A percentile compares a stretch with the other conserved stretches of the same genome.
Evolutionary conservation across 1,140 invertebrate genomes (phyloP).

Genomic region (Danaus plexippus): DNA sequence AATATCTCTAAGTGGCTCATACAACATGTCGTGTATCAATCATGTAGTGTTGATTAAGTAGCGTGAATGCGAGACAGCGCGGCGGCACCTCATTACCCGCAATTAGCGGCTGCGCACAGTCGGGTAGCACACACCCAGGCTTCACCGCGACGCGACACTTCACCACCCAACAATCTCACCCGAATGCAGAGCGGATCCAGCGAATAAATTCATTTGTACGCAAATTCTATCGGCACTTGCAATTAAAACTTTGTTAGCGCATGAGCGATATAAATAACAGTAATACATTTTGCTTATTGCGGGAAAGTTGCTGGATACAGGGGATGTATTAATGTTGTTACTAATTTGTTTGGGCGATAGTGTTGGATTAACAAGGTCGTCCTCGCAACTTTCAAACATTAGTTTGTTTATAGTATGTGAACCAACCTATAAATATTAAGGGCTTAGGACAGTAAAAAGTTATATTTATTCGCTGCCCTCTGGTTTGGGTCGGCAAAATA

Average conservation of each 20-base stretch:
- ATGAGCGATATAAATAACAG: conserved; percentile 69
- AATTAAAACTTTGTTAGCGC: conserved; percentile 71
- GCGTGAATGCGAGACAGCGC: conserved; percentile 13
- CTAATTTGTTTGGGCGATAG: conserved; percentile 63
- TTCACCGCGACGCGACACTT: conserved; percentile 14
- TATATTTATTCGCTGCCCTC: conserved; percentile 2
- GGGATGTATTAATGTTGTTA: conserved; percentile 69
- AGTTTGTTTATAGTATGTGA: conserved; percentile 29
- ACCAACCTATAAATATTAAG: conserved; percentile 32
- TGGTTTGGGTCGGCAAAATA: background rate
- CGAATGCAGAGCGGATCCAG: conserved; percentile 65
- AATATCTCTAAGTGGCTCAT: conserved; percentile 2
- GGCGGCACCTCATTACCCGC: conserved; percentile 51
- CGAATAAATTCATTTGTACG: conserved; percentile 72
- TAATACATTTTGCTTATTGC: conserved; percentile 71
- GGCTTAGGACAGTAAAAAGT: conserved; percentile 4
- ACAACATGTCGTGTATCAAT: conserved; percentile 4
- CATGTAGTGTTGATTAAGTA: conserved; percentile 10
- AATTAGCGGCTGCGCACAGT: conserved; percentile 63
- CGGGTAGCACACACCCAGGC: conserved; percentile 51
- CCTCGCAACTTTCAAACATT: conserved; percentile 44
- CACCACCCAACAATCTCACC: conserved; percentile 33
- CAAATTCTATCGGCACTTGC: conserved; percentile 70
- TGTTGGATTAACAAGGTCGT: conserved; percentile 49
- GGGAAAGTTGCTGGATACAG: conserved; percentile 60